Evolutionary conservation across 2,113 vertebrate genomes (phyloP), one percentile per base, ranked within the genome.

Genomic region (Leiothrix lutea): DNA sequence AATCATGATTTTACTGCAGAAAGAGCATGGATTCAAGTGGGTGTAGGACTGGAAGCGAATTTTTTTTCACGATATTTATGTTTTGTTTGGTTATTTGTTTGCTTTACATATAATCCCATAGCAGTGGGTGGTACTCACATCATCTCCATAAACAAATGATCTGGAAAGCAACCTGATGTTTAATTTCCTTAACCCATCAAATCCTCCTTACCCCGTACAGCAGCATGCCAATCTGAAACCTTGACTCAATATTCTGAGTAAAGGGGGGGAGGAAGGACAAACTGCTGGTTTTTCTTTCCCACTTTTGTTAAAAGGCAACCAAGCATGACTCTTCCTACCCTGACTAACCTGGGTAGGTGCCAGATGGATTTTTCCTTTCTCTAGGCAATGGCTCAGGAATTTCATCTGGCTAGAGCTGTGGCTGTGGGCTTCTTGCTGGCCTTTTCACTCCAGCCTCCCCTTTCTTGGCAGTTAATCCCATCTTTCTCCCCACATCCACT

Each of bases 231-330:
- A 56, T 77, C 89, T 62, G 28, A 86, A 97, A 97, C 88, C 64
- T 71, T 60, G 81, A 70, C 84, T 88, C 86, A 20, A 85, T 94
- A 88, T 91, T 95, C 93, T 92, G 86, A 64, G 82, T 79, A 82
- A 64, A 45, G 33, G 33, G 81, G 50, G 73, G 24, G 36, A 86
- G 48, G 74, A 71, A 97, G 80, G 65, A 91, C 23, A 5, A 96
- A 94, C 78, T 93, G 92, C 74, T 94, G 82, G 18, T 35, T 96
- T 96, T 97, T 85, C 82, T 96, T 95, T 94, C 82, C 66, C 88
- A 90, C 92, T 97, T 96, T 96, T 97, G 95, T 92, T 93, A 90
- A 90, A 94, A 90, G 80, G 88, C 92, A 96, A 88, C 88, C 94
- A 96, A 95, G 94, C 93, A 96, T 79, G 92, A 88, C 61, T 74